phyloP scores from a whole-genome alignment of 2,113 vertebrate genomes.

The Chaenogobius annularis region DNA sequence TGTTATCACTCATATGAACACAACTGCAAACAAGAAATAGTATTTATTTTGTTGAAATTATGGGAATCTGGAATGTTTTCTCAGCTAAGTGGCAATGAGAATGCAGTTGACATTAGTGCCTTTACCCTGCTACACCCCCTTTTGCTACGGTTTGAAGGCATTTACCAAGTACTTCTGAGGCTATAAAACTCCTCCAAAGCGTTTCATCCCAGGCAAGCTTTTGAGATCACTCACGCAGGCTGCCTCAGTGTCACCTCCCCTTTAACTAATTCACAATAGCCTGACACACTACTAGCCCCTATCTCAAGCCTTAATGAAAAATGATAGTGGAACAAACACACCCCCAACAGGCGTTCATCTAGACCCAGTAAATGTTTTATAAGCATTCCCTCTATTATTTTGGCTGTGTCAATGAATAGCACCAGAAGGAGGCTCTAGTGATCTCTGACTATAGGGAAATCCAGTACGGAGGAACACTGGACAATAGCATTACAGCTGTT shows the following conservation, averaged over 20 bases:
- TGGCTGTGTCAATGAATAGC: constrained; percentile 36
- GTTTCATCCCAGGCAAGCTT: constrained; percentile 59
- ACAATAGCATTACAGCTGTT: too few species aligned
- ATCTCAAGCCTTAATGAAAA: constrained; percentile 60
- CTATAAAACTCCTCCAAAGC: constrained; percentile 49
- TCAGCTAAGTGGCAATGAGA: neutral
- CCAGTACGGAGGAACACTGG: too few species aligned
- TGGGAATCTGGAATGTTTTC: constrained; percentile 4
- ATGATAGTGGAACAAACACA: constrained; percentile 51
- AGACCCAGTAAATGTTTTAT: constrained; percentile 64
- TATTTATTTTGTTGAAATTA: neutral
- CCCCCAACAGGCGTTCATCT: constrained; percentile 53
- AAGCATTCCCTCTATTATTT: constrained; percentile 37
- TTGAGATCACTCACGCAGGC: constrained; percentile 57
- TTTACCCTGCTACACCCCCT: constrained; percentile 35
- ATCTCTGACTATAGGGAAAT: too few species aligned
- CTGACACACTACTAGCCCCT: constrained; percentile 59
- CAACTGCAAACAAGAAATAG: neutral
- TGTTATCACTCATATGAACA: constrained; percentile 2
- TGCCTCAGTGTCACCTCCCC: constrained; percentile 11
- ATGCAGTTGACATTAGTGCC: constrained; percentile 19
- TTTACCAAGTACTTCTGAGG: constrained; percentile 60
- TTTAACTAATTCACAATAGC: constrained; percentile 56
- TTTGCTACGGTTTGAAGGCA: constrained; percentile 40
- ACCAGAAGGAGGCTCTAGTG: constrained; percentile 20